Evolutionary conservation across 2,797 vertebrate genomes (phyloP), one percentile per base, ranked within the genome.

Genomic region (Channa striata): DNA sequence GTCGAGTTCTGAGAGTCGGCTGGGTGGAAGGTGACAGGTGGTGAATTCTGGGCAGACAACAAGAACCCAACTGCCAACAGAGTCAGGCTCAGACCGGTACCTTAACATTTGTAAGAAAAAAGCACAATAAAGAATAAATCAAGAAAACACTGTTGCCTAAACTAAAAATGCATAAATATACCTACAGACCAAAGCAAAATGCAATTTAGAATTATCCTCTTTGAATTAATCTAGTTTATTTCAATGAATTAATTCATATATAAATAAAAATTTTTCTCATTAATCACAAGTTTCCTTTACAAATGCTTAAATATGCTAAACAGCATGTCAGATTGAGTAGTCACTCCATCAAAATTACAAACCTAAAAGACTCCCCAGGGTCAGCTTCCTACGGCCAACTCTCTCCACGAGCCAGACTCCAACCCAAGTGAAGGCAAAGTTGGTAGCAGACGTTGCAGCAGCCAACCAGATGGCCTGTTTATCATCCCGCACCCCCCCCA

Each of bases 321-420:
- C 40, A 11, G 37, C 37, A 39, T 30, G 25, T 30, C 25, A 39
- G 3, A 39, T 39, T 11, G 10, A 25, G 7, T 43, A n/a, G 37
- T 44, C 30, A 8, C 10, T 8, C 9, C 4, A 4, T 59, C 1
- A 5, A 14, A 19, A 21, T 21, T 12, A 54, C 94, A 74, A 75
- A 99, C 98, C 98, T 80, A 94, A 56, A 70, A 99, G 93, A 66
- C 98, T 99, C 59, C 94, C 94, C 61, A 99, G 89, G 0, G 95
- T 98, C 54, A 99, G 96, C 74, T 95, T 97, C 84, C 97, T 94
- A 70, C 98, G 96, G 36, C 98, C 98, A 56, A 97, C 95, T 76
- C 93, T 93, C 82, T 99, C 98, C 72, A 99, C 98, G 0, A 99
- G 95, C 96, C 96, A 99, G 63, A 99, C 96, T 19, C 98, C 98